phyloP scores from a whole-genome alignment of 2,113 vertebrate genomes.

The Nansenia antarctica region DNA sequence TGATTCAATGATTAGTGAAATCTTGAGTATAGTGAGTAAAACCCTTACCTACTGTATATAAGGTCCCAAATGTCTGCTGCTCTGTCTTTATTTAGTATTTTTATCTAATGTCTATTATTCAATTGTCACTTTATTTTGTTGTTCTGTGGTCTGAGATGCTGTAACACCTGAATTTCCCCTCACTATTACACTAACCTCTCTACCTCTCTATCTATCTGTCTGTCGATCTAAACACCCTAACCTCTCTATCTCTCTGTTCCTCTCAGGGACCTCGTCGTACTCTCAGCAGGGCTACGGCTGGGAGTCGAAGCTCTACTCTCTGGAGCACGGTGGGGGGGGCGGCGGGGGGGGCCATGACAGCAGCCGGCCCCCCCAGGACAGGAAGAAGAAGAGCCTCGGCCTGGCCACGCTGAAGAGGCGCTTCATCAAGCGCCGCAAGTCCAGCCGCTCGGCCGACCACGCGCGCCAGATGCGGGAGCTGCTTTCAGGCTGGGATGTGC shows the following conservation, averaged over 20 bases:
- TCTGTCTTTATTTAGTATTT: no score
- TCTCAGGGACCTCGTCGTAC: constrained; percentile 88
- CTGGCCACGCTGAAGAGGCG: constrained; percentile 96
- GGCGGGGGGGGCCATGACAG: constrained; percentile 90
- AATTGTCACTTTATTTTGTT: no score
- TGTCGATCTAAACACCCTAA: no score
- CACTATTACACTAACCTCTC: no score
- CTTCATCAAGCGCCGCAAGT: constrained; percentile 97
- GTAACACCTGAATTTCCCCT: no score
- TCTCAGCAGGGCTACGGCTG: constrained; percentile 96
- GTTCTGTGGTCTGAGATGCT: no score
- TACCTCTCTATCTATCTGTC: no score
- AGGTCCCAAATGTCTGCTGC: neutral
- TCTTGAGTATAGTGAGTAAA: no score
- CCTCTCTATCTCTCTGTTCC: neutral
- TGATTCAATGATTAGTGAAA: no score
- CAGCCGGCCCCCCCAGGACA: constrained; percentile 93
- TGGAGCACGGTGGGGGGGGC: no score
- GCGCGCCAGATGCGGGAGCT: constrained; percentile 99
- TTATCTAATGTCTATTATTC: no score
- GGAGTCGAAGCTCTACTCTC: constrained; percentile 96
- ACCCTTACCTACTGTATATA: no score
- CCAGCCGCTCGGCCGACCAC: constrained; percentile 95
- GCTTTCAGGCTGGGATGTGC: constrained; percentile 94
- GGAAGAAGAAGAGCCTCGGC: constrained; percentile 98